These are phyloP conservation scores for Atta colombica DNA, from an alignment of 1,140 invertebrate genomes.

Conservation along the genomic window DNA sequence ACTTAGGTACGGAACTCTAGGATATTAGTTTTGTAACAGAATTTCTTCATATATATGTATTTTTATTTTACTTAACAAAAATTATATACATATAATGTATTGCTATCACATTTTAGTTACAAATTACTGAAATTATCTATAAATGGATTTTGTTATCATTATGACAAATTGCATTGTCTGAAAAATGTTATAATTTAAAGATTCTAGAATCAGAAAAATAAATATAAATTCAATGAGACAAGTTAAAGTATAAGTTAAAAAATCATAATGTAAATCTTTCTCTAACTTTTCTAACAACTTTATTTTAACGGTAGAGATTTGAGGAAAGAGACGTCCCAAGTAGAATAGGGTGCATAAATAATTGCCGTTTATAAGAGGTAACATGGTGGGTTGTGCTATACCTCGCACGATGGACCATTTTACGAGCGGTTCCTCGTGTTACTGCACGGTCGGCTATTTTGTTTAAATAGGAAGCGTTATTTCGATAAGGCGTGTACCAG, in stretches of 20 bases:
- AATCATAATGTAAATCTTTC: neutral
- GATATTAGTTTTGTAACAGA: constrained; percentile 13
- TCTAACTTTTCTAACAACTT: neutral
- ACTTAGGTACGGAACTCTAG: neutral
- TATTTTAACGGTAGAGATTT: constrained; percentile 6
- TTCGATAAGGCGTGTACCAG: constrained; percentile 64
- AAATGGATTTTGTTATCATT: neutral
- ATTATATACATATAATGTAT: neutral
- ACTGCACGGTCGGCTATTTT: constrained; percentile 63
- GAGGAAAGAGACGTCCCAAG: constrained; percentile 15
- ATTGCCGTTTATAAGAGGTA: constrained; percentile 69
- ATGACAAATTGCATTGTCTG: neutral
- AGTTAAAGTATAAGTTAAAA: neutral
- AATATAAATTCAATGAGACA: neutral
- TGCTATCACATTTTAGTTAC: no score
- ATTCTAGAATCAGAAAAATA: neutral
- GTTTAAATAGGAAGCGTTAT: constrained; percentile 70
- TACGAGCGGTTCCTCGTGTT: constrained; percentile 64
- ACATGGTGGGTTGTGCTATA: constrained; percentile 53
- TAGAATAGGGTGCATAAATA: constrained; percentile 70
- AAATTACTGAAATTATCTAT: neutral
- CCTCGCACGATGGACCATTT: constrained; percentile 64
- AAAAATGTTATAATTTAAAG: constrained; percentile 3
- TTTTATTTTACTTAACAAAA: constrained; percentile 10
- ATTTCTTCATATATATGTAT: neutral